These are phyloP conservation scores for Pomacea canaliculata DNA, from an alignment of 2,888 invertebrate species.

Conservation along the genomic window DNA sequence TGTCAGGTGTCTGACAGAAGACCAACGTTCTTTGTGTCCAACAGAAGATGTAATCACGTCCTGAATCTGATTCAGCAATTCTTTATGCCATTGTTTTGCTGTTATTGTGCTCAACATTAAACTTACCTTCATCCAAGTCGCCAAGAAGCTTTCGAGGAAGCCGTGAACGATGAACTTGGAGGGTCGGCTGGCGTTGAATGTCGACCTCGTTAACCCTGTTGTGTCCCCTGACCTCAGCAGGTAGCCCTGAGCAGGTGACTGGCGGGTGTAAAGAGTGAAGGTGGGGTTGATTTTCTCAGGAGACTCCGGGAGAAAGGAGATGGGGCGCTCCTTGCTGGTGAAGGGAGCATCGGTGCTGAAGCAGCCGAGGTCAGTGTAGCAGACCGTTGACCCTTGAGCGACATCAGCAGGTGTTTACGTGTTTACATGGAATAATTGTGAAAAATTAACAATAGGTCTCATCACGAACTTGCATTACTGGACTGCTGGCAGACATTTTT, in stretches of 20 bases:
- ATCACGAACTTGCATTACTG: too few species aligned
- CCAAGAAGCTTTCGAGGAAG: slow-evolving; percentile 72
- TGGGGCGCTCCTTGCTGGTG: slow-evolving; percentile 78
- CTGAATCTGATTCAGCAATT: too few species aligned
- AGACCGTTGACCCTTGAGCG: slow-evolving; percentile 73
- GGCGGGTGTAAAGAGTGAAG: slow-evolving; percentile 39
- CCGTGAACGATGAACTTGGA: slow-evolving; percentile 94
- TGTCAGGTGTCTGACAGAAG: too few species aligned
- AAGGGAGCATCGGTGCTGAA: slow-evolving; percentile 81
- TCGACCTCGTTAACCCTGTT: slow-evolving; percentile 72
- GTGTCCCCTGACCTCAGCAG: slow-evolving; percentile 41
- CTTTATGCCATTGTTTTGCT: too few species aligned
- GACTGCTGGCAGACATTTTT: too few species aligned
- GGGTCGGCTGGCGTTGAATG: slow-evolving; percentile 82
- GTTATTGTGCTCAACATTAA: too few species aligned
- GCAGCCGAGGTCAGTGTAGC: slow-evolving; percentile 91
- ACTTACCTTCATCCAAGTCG: slow-evolving; percentile 51
- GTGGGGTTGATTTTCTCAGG: slow-evolving; percentile 33
- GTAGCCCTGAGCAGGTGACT: slow-evolving; percentile 31
- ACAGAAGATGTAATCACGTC: too few species aligned
- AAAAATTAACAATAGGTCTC: too few species aligned
- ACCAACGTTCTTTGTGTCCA: too few species aligned
- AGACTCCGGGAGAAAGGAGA: slow-evolving; percentile 45
- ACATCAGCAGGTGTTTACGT: too few species aligned
- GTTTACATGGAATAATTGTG: too few species aligned